Conservation (phyloP, 1,140 invertebrate species). For the Drosophila virilis region DNA sequence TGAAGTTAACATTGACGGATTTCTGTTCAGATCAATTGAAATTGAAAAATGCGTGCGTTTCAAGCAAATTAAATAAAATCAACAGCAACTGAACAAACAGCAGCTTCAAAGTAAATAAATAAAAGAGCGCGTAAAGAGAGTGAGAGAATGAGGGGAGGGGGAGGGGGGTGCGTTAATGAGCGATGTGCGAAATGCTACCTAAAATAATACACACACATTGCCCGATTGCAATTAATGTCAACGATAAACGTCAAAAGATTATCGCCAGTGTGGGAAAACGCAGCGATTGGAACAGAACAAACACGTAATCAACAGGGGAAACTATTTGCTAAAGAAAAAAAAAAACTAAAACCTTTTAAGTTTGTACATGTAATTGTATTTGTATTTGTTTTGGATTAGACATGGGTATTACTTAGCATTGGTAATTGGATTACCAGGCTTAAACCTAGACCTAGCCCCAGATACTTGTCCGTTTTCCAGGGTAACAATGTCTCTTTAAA, state of each 20-base stretch:
- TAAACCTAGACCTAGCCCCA: too few relatives aligned
- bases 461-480: too few relatives aligned
- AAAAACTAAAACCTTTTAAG: too few relatives aligned
- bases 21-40: conserved; percentile 26
- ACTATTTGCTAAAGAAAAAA: not conserved
- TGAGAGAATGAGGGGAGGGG: not conserved
- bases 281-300: not conserved
- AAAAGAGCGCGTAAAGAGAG: not conserved
- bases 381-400: not conserved
- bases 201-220: conserved; percentile 35
- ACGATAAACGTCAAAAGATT: conserved; percentile 44
- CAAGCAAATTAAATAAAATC: conserved; percentile 23
- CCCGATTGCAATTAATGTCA: conserved; percentile 56
- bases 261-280: conserved; percentile 11
- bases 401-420: not conserved
- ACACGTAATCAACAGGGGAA: not conserved
- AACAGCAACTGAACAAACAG: conserved; percentile 49
- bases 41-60: conserved; percentile 35
- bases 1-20: conserved; percentile 1
- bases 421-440: not conserved
- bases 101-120: conserved; percentile 33
- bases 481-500: too few relatives aligned
- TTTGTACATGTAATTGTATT: too few relatives aligned
- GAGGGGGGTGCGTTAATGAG: not conserved
- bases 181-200: conserved; percentile 1